phyloP scores from a whole-genome alignment of 1,140 invertebrate genomes.

The Lordiphosa stackelbergi region DNA sequence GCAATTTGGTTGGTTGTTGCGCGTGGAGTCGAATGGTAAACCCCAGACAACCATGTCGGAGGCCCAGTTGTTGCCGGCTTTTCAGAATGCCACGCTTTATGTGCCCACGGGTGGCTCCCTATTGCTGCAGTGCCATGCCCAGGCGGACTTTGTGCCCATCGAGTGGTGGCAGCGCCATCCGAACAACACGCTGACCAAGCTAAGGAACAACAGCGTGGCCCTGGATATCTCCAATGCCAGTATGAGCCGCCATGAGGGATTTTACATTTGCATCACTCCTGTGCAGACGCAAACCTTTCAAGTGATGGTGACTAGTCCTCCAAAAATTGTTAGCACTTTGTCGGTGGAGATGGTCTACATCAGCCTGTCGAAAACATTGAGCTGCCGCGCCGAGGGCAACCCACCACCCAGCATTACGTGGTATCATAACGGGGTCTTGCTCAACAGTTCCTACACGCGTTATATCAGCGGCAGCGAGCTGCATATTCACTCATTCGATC shows the following conservation, averaged over 20 bases:
- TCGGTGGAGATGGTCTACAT: constrained; percentile 57
- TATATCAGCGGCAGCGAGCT: constrained; percentile 68
- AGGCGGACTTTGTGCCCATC: constrained; percentile 56
- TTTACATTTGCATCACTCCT: constrained; percentile 59
- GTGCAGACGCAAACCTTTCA: constrained; percentile 60
- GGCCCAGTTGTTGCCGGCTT: constrained; percentile 54
- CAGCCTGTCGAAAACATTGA: constrained; percentile 51
- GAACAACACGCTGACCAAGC: constrained; percentile 28
- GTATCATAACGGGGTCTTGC: constrained; percentile 66
- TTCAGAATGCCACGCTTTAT: constrained; percentile 65
- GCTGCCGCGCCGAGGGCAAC: constrained; percentile 63
- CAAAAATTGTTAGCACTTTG: constrained; percentile 45
- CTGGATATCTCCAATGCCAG: constrained; percentile 49
- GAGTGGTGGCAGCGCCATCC: constrained; percentile 60
- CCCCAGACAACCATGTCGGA: constrained; percentile 11
- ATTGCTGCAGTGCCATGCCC: constrained; percentile 50
- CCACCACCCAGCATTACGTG: constrained; percentile 60
- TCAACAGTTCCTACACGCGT: constrained; percentile 69
- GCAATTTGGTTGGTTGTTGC: constrained; percentile 58
- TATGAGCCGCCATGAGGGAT: constrained; percentile 47
- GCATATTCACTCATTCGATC: constrained; percentile 68
- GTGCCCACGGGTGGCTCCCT: constrained; percentile 52
- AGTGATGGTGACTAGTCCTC: constrained; percentile 66
- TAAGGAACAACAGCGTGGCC: constrained; percentile 64
- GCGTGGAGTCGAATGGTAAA: constrained; percentile 37